phyloP scores from a whole-genome alignment of 2,113 vertebrate species.

The Malaclemys terrapin region DNA sequence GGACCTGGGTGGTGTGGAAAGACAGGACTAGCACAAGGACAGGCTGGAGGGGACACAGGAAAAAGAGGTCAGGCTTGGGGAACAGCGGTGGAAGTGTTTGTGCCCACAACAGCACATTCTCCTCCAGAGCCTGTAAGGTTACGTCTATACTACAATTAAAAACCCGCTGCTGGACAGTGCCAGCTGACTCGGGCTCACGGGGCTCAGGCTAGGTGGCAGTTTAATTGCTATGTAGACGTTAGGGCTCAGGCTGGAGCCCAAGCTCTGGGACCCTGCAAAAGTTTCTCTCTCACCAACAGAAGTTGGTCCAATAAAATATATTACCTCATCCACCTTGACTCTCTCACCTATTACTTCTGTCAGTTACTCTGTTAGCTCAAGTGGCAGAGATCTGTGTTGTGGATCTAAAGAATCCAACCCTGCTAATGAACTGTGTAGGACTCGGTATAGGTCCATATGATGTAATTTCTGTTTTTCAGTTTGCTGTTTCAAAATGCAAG shows the following conservation, averaged over 20 bases:
- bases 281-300: no score
- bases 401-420: neutral
- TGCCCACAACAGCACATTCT: no score
- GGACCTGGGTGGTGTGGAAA: neutral
- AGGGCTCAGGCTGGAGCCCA: no score
- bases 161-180: neutral
- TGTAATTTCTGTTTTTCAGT: neutral
- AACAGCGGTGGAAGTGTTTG: no score
- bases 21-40: neutral
- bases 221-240: neutral
- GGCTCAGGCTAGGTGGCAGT: neutral
- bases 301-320: no score
- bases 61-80: no score
- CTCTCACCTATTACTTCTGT: neutral
- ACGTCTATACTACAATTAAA: no score
- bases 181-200: neutral
- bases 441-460: neutral
- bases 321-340: neutral
- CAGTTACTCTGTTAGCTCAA: neutral
- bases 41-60: no score
- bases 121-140: no score
- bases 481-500: neutral
- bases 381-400: neutral
- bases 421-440: neutral
- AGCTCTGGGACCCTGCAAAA: neutral